Conservation (phyloP, 2,888 invertebrate species). For the Patella depressa region DNA sequence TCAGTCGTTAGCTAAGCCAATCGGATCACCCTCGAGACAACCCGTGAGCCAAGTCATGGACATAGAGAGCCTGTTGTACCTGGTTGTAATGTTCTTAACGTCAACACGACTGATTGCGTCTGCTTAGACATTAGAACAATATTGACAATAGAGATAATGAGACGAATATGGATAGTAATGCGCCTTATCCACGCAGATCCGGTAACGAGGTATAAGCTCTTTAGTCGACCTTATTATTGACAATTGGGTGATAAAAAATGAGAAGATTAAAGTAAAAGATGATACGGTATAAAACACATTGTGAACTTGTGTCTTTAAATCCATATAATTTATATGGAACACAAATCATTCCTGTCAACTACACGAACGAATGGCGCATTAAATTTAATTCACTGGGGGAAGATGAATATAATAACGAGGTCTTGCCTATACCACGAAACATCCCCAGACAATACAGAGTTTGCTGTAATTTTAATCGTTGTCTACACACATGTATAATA, state of each 20-base stretch:
- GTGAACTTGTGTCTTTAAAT: too few relatives aligned
- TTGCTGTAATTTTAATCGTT: too few relatives aligned
- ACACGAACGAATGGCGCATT: too few relatives aligned
- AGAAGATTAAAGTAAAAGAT: too few relatives aligned
- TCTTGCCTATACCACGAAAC: too few relatives aligned
- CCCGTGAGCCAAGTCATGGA: background rate
- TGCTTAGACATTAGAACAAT: slow-evolving; percentile 11
- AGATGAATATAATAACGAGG: too few relatives aligned
- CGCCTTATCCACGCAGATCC: slow-evolving; percentile 1
- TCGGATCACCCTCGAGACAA: background rate
- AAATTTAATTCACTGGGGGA: too few relatives aligned
- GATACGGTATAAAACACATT: too few relatives aligned
- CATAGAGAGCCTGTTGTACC: background rate
- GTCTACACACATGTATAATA: too few relatives aligned
- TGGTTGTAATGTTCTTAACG: slow-evolving; percentile 10
- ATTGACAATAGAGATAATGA: slow-evolving; percentile 10
- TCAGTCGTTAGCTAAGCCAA: background rate
- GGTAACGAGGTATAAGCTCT: slow-evolving; percentile 10
- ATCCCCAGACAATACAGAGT: too few relatives aligned
- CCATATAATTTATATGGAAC: too few relatives aligned
- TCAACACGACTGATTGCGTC: slow-evolving; percentile 13
- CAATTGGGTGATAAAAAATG: background rate
- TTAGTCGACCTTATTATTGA: background rate
- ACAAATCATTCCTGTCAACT: too few relatives aligned
- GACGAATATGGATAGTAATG: slow-evolving; percentile 10